Evolutionary conservation across 2,888 invertebrate species (phyloP).

Genomic region (Meliscaeva auricollis): DNA sequence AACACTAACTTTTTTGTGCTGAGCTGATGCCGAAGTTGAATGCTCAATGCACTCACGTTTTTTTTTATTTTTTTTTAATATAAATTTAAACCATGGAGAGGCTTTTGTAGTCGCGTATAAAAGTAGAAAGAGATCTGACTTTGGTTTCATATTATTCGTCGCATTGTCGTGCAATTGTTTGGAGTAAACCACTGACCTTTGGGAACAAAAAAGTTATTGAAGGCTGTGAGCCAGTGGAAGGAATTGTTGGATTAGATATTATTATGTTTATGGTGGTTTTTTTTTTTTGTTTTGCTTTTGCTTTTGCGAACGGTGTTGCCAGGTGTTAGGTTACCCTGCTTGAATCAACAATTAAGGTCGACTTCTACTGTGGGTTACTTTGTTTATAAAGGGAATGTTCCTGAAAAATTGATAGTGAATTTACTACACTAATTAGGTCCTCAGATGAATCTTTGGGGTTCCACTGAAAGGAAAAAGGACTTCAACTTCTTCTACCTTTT

Average conservation of each 20-base stretch:
- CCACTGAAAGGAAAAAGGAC: no score
- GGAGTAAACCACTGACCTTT: conserved; percentile 47
- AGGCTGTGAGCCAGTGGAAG: conserved; percentile 18
- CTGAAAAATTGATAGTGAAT: no score
- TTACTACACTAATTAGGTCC: no score
- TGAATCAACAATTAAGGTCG: no score
- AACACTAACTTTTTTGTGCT: conserved; percentile 35
- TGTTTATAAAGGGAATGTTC: no score
- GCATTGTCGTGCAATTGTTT: conserved; percentile 65
- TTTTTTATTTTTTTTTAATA: conserved; percentile 17
- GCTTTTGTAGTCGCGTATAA: conserved; percentile 37
- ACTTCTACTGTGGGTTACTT: no score
- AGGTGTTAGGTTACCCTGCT: neutral
- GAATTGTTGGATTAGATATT: conserved; percentile 40
- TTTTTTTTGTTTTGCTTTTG: no score
- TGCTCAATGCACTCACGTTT: conserved; percentile 55
- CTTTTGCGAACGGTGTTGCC: conserved; percentile 18
- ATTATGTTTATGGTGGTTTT: neutral
- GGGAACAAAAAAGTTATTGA: conserved; percentile 32
- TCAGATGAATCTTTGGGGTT: no score
- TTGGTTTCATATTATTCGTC: conserved; percentile 38
- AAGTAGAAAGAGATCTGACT: neutral
- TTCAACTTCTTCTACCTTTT: no score
- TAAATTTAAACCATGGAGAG: neutral
- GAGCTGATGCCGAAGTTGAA: conserved; percentile 38